Evolutionary conservation across 2,888 invertebrate genomes (phyloP), one percentile per base, ranked within the genome.

Genomic region (Drosophila parthenogenetica): DNA sequence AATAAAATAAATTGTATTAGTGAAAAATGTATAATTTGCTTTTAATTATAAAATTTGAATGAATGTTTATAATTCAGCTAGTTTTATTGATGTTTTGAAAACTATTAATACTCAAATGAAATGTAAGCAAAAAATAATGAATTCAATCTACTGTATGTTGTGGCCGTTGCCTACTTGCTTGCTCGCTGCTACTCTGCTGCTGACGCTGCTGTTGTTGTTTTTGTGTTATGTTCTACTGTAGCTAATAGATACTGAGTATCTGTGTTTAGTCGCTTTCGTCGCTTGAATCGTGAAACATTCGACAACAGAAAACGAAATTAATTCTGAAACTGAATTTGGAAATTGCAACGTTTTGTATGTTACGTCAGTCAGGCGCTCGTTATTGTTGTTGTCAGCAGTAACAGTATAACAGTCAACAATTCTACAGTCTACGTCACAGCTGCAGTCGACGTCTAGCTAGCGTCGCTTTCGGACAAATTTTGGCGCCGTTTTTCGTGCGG

Each of bases 211-310:
- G 65, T 50, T 84, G 66, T 74, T 85, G 82, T 59, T 71, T 53
- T 64, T 76, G 87, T 86, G 60, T 55, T 89, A 81, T 87, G 90
- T 89, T 89, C 90, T 87, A 83, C 89, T 79, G 87, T 87, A 70
- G 69, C 84, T 77, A 79, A 85, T 84, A 87, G 89, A 89, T 89
- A 89, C 87, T 77, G 81, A 79, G 87, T 87, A 70, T 77, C 79
- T 73, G 79, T 83, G 88, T 79, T 90, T 90, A 90, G 89, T 90
- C 84, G 90, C 87, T 85, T 90, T 83, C 79, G 89, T 90, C 81
- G 90, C 90, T 86, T 90, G 88, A 84, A 87, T 87, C 84, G 90
- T 82, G 87, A 86, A 90, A 90, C 89, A 90, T 90, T 74, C 86
- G 87, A 88, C 70, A 69, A 73, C 73, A 62, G 69, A 83, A 77